Percentiles rank a stretch among this genome's conserved stretches.
Conservation (phyloP, 2,888 invertebrate species). For the Dryococelus australis region DNA sequence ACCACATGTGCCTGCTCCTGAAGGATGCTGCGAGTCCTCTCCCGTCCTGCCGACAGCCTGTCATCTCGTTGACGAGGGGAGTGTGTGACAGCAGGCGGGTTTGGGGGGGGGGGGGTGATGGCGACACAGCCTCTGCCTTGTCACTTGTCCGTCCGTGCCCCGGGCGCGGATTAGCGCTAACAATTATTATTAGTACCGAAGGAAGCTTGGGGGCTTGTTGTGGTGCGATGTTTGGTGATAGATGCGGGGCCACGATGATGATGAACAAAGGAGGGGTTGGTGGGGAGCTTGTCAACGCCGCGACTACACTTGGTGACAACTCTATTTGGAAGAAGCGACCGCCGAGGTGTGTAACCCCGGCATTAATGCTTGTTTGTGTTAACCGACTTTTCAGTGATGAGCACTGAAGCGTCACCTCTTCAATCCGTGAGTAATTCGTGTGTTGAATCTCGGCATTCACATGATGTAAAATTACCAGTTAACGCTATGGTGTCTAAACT, state of each 20-base stretch:
- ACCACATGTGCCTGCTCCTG: constrained; percentile 6
- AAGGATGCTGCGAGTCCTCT: constrained; percentile 12
- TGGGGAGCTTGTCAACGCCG: background rate
- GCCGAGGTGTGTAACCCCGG: background rate
- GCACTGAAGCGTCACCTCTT: background rate
- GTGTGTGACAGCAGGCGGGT: background rate
- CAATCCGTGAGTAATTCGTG: too few relatives aligned
- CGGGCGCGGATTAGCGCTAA: background rate
- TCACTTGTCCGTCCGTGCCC: background rate
- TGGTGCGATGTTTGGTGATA: background rate
- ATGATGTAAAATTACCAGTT: too few relatives aligned
- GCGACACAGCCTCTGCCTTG: background rate
- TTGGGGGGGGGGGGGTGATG: background rate
- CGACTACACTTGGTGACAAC: constrained; percentile 8
- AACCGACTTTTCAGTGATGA: background rate
- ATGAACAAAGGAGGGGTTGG: background rate
- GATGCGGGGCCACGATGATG: background rate
- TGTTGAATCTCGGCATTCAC: too few relatives aligned
- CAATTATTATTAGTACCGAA: constrained; percentile 4
- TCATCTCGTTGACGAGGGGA: background rate
- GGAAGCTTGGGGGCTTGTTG: background rate
- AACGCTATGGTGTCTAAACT: too few relatives aligned
- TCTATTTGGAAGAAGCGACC: background rate
- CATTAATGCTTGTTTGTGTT: background rate
- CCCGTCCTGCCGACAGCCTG: constrained; percentile 22